phyloP scores from a whole-genome alignment of 2,888 invertebrate species.

The Archips crataeganus region DNA sequence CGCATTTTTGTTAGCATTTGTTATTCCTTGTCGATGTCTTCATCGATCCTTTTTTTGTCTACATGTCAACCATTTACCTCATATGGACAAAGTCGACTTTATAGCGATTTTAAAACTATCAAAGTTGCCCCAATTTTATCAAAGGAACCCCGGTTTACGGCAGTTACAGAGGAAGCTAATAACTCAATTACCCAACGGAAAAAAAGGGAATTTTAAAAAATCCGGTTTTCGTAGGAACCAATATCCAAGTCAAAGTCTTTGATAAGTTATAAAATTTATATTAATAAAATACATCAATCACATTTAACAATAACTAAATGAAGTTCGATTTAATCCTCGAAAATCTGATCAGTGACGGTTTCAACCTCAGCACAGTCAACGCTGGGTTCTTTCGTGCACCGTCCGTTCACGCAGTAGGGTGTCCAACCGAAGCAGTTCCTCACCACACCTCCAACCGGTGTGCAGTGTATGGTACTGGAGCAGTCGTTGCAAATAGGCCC shows the following conservation, averaged over 20 bases:
- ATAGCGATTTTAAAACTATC: too few relatives aligned
- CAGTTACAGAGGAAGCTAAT: too few relatives aligned
- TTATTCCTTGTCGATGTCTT: too few relatives aligned
- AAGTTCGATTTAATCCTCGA: background rate
- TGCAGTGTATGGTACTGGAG: constrained; percentile 41
- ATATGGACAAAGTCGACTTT: too few relatives aligned
- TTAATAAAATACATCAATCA: background rate
- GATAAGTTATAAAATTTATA: background rate
- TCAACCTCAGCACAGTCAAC: constrained; percentile 36
- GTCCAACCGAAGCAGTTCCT: constrained; percentile 38
- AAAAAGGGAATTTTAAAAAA: too few relatives aligned
- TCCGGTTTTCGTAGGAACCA: too few relatives aligned
- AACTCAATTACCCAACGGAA: too few relatives aligned
- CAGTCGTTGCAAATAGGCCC: constrained; percentile 45
- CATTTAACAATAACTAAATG: background rate
- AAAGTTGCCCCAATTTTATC: too few relatives aligned
- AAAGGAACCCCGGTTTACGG: too few relatives aligned
- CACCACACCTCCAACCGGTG: constrained; percentile 43
- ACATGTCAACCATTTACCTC: too few relatives aligned
- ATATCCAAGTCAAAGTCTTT: background rate
- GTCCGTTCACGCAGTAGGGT: constrained; percentile 44
- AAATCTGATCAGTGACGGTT: constrained; percentile 22
- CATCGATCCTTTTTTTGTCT: too few relatives aligned
- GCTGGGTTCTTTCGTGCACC: constrained; percentile 37
- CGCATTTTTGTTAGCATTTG: too few relatives aligned